Percentiles rank a stretch among this genome's conserved stretches.
phyloP scores from a whole-genome alignment of 2,797 vertebrate species.

The Lithobates sylvaticus region DNA sequence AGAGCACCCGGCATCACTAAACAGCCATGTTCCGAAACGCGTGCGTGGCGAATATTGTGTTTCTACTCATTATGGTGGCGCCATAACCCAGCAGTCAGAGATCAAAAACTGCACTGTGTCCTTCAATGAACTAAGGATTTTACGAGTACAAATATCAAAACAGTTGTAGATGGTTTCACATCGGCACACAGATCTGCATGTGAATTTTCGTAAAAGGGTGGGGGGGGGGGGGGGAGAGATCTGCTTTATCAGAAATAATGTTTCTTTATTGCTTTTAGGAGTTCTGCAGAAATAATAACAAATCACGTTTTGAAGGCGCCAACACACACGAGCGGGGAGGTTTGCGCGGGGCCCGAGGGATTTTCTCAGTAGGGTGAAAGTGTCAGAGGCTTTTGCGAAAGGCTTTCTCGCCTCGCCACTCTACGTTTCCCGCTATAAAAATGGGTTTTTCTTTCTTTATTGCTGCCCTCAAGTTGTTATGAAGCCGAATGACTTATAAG shows the following conservation, averaged over 20 bases:
- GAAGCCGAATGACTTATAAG: slow-evolving; percentile 40
- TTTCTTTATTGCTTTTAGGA: not conserved
- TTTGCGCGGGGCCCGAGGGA: not conserved
- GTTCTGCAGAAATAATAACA: not conserved
- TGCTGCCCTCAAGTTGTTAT: slow-evolving; percentile 47
- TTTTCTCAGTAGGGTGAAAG: not conserved
- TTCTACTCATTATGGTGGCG: too few species aligned
- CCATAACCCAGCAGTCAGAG: too few species aligned
- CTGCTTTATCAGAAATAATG: not conserved
- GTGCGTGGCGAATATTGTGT: too few species aligned
- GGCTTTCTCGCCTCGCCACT: not conserved
- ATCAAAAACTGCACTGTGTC: too few species aligned
- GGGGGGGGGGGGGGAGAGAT: too few species aligned
- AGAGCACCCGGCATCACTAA: too few species aligned
- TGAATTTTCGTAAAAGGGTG: too few species aligned
- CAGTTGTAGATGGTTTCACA: too few species aligned
- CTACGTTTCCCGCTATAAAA: not conserved
- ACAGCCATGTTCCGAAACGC: too few species aligned
- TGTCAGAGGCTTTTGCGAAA: not conserved
- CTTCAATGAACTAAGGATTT: too few species aligned
- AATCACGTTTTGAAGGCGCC: not conserved
- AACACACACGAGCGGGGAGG: not conserved
- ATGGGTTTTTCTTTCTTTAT: slow-evolving; percentile 28
- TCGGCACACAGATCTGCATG: too few species aligned
- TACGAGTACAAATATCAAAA: too few species aligned